Conservation (phyloP, 2,797 vertebrate species). For the Myiothlypis chrysogaster region DNA sequence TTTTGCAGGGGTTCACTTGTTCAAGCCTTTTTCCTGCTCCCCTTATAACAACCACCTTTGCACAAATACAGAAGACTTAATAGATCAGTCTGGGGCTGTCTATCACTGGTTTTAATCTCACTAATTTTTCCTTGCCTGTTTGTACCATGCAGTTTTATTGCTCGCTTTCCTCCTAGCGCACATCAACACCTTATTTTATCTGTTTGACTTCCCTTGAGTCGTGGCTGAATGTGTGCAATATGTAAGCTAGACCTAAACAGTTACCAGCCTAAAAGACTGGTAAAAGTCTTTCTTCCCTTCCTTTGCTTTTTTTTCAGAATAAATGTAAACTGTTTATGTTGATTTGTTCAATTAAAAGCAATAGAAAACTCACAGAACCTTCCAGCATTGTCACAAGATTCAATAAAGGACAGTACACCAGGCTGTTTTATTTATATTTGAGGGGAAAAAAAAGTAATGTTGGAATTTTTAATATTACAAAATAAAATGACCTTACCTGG, state of each 20-base stretch:
- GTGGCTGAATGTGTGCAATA: not conserved
- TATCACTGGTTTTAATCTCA: conserved; percentile 21
- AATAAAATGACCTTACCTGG: not conserved
- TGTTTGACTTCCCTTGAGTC: not conserved
- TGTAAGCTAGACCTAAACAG: not conserved
- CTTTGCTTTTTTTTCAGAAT: not conserved
- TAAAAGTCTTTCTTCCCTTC: not conserved
- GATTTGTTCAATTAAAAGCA: not conserved
- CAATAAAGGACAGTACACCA: not conserved
- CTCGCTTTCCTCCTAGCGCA: not conserved
- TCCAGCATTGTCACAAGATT: not conserved
- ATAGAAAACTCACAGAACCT: not conserved
- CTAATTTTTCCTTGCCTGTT: not conserved
- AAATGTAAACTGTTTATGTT: not conserved
- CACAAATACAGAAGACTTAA: not conserved
- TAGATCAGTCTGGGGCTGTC: not conserved
- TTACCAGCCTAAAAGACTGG: not conserved
- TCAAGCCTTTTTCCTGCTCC: not conserved
- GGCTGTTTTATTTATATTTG: not conserved
- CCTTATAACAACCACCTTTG: not conserved
- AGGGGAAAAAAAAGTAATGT: not conserved
- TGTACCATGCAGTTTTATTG: not conserved
- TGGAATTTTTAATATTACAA: not conserved
- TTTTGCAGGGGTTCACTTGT: not conserved
- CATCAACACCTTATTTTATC: not conserved